Base-by-base conservation (phyloP, 2,888 invertebrate species). In the Pilophorus perplexus region DNA sequence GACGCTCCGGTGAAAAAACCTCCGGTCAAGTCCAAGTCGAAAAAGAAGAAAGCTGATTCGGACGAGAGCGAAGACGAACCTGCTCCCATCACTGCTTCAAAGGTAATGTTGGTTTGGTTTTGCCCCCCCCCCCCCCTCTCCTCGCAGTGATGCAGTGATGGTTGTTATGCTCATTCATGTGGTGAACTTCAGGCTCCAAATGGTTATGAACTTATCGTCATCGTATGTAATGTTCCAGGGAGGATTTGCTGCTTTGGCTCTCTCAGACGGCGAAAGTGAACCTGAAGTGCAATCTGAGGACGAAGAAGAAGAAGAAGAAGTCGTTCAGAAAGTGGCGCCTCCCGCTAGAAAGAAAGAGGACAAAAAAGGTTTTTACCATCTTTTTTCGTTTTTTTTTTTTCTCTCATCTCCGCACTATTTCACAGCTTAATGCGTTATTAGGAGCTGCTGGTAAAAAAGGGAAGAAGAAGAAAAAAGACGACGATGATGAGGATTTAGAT, bases 401-500 rank as follows among this genome's bases (percentile, higher is more conserved):
- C 33, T 8, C 10, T 42, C 42, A 16, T 42, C 12, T n/a, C 42
- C 16, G 20, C 22, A 33, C 3, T 14, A 33, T 23, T 33, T 40
- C 10, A 46, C 16, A n/a, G 38, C 14, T 6, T 14, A 6, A 10
- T 52, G 4, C 18, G n/a, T 3, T 52, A 57, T 37, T 22, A 38
- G 27, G 33, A 2, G 50, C 46, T 22, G 16, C 50, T 38, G 72
- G 73, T 12, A 73, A 74, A 62, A 74, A 74, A 40, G 59, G 72
- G 3, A 85, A 84, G 74, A 84, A 85, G 74, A 89, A 87, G 79
- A 85, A 85, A 71, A 84, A 86, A 73, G 88, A 88, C 64, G 88
- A 88, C 74, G 87, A 88, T 76, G 89, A 89, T 69, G 84, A 84
- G 66, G 91, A 91, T 75, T 79, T 92, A 68, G 91, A 92, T 74